Conservation (phyloP, 1,140 invertebrate genomes). For the Aculops lycopersici region DNA sequence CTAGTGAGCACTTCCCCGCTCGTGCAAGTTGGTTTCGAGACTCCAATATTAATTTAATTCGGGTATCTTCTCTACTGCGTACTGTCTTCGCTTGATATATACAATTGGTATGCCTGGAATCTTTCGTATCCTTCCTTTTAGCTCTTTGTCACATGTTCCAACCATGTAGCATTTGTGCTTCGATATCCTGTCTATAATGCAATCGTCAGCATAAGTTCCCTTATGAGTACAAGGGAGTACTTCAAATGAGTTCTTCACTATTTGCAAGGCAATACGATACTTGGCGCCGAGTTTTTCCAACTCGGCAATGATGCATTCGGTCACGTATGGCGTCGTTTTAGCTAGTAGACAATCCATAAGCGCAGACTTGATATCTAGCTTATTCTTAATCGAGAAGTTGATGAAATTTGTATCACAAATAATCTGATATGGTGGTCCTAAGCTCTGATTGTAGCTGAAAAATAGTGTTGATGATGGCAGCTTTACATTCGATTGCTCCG, state of each 20-base stretch:
- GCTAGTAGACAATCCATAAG: conserved; percentile 99
- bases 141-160: conserved; percentile 89
- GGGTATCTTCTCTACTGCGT: conserved; percentile 88
- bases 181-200: conserved; percentile 71
- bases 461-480: conserved; percentile 40
- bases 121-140: conserved; percentile 79
- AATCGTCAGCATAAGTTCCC: conserved; percentile 97
- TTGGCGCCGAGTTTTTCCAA: conserved; percentile 83
- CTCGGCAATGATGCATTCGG: conserved; percentile 93
- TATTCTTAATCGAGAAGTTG: conserved; percentile 94
- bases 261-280: conserved; percentile 74
- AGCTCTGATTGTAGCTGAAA: conserved; percentile 91
- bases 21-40: too few relatives aligned
- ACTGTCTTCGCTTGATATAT: conserved; percentile 65
- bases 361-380: conserved; percentile 74
- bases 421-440: conserved; percentile 89
- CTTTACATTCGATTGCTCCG: conserved; percentile 32
- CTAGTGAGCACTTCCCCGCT: too few relatives aligned
- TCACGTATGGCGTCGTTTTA: conserved; percentile 91
- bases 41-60: conserved; percentile 36
- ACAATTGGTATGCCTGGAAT: conserved; percentile 96
- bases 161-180: conserved; percentile 98
- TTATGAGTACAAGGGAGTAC: conserved; percentile 73
- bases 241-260: conserved; percentile 84
- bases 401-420: conserved; percentile 95